A percentile compares a stretch with the other conserved stretches of the same genome.
These are phyloP conservation scores for Lordiphosa fenestrarum DNA, from an alignment of 2,888 invertebrate genomes.

Conservation along the genomic window DNA sequence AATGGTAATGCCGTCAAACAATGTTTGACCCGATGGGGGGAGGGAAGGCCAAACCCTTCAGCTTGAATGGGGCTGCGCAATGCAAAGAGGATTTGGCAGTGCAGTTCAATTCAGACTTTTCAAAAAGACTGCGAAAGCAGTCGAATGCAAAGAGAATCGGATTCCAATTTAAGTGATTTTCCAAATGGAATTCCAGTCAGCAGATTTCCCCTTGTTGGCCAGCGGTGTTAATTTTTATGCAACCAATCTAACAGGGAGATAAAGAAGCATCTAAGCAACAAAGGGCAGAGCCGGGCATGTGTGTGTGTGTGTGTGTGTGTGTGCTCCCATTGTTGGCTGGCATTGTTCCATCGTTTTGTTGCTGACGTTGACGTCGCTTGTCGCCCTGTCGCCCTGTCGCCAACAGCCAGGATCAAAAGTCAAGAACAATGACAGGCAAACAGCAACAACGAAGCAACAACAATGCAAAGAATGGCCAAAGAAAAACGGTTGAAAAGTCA, in stretches of 20 bases:
- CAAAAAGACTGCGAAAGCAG: no score
- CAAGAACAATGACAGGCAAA: conserved; percentile 67
- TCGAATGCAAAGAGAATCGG: no score
- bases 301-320: conserved; percentile 12
- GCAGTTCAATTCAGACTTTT: no score
- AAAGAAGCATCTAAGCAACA: conserved; percentile 11
- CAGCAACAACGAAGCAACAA: conserved; percentile 11
- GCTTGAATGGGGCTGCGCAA: no score
- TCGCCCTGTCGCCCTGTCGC: conserved; percentile 65
- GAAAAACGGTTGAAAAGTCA: conserved; percentile 60
- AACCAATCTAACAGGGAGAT: conserved; percentile 8
- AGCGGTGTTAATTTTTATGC: conserved; percentile 53
- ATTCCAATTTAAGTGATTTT: neutral
- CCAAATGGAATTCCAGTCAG: neutral
- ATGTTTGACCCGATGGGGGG: no score
- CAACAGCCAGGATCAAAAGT: conserved; percentile 57
- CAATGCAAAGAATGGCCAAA: conserved; percentile 16
- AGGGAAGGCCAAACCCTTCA: no score
- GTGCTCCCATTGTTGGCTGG: conserved; percentile 48
- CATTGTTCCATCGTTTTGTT: conserved; percentile 52
- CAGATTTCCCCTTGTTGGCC: neutral
- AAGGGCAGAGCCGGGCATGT: conserved; percentile 7
- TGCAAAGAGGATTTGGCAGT: no score
- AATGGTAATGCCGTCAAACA: no score
- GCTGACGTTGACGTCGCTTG: conserved; percentile 69